Evolutionary conservation across 2,113 vertebrate species (phyloP), one percentile per base, ranked within the genome.

Genomic region (Guaruba guarouba): DNA sequence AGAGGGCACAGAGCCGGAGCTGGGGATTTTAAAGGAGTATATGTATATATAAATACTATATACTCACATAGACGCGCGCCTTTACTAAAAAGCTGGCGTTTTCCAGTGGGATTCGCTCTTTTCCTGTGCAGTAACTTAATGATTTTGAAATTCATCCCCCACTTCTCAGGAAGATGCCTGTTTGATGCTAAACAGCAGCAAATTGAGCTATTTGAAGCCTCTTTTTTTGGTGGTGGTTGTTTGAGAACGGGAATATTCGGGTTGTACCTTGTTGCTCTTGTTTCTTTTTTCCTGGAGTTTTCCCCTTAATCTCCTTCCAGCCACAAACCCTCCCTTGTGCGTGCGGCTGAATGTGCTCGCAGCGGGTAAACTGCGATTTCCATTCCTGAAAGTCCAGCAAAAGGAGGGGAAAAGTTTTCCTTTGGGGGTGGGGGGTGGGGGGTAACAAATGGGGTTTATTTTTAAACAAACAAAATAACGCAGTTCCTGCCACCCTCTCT

Each of bases 241-340:
- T 13, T 1, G 7, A 75, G 68, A 70, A 46, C 35, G 35, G 11
- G 82, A 46, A 79, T 86, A 77, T 95, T 93, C 44, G 59, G 64
- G 33, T 71, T 48, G 67, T 78, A 95, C 93, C 94, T 96, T 79
- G n/a, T 54, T 31, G 61, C 92, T 86, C 61, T 44, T 49, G 69
- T 29, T 74, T 43, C 62, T 93, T 93, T 89, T 86, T 54, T 15
- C 86, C 69, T 7, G 61, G 77, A 93, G 62, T 94, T 95, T 71
- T 43, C n/a, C 18, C 68, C 94, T 96, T 94, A 90, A 96, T 97
- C 96, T 96, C 92, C 29, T 90, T 86, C 88, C 88, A 94, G 75
- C 73, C 93, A 46, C 95, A 25, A 69, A 54, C 67, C 79, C 82
- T 90, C 88, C 95, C 93, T 63, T 88, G 61, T 71, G 91, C 73